Base-by-base conservation (phyloP, 1,140 invertebrate genomes). In the Bombus polaris region DNA sequence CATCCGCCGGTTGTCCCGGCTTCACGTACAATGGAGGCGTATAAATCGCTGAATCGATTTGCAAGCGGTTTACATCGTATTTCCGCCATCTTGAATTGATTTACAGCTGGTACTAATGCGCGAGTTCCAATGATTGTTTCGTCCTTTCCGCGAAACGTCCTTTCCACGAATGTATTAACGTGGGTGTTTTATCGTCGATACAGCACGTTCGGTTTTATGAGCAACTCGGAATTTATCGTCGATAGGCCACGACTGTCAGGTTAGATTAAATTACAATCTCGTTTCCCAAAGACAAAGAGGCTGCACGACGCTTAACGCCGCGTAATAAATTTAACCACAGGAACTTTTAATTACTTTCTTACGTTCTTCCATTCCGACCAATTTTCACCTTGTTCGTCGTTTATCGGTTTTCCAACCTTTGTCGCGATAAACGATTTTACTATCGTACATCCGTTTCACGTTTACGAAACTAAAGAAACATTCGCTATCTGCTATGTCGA, bases 51-150 rank as follows among this genome's bases (percentile, higher is more conserved):
- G 89, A 81, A 87, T 75, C 89, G 87, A 91, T 90, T 87, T 83
- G 89, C 87, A 77, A 87, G 81, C 81, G 85, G 80, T 83, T 87
- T 86, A 91, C 76, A 88, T 86, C 81, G 88, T 88, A 86, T 91
- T 87, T 89, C 81, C 87, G 84, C 91, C 84, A 90, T 89, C 85
- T 88, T 80, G 81, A 89, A 90, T 93, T 93, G 92, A 92, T 92
- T 93, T 93, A 93, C 91, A 90, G 82, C 85, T 81, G 73, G 72
- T 83, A 70, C 81, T 87, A 86, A 81, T 81, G 79, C 84, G 42
- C 75, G 42, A 87, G 74, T 73, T 42, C 37, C 73, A 18, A 68
- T 53, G 81, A 89, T 77, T 74, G 70, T 86, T 66, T 47, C 71
- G 74, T 47, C 47, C 53, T 73, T 85, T 76, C 62, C 59, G 47